These are phyloP conservation scores for Neogobius melanostomus DNA, from an alignment of 2,113 vertebrate genomes.

Conservation along the genomic window DNA sequence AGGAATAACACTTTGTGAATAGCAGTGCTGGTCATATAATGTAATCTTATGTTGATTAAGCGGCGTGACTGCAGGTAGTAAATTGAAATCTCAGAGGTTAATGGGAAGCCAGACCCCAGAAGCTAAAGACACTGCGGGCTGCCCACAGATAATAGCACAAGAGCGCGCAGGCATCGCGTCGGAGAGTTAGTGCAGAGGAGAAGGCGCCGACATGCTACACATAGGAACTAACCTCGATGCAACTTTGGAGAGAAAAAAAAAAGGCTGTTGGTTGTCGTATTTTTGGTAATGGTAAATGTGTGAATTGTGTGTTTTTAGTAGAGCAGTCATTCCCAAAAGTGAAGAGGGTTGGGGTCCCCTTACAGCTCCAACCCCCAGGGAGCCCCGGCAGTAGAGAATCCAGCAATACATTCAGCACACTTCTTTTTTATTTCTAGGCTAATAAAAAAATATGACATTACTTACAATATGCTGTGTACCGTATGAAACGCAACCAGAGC, in stretches of 20 bases:
- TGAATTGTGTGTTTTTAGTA: no score
- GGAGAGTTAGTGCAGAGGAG: conserved; percentile 38
- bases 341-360: no score
- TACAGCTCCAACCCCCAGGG: no score
- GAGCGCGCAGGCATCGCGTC: conserved; percentile 41
- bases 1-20: conserved; percentile 37
- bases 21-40: conserved; percentile 34
- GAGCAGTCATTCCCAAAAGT: no score
- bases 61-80: conserved; percentile 54
- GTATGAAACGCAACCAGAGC: no score
- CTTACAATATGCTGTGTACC: no score
- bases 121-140: conserved; percentile 47
- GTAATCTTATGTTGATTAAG: conserved; percentile 68
- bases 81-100: conserved; percentile 73
- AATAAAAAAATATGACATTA: no score
- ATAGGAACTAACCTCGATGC: conserved; percentile 26
- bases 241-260: conserved; percentile 4
- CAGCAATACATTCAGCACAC: no score
- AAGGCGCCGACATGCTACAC: conserved; percentile 15
- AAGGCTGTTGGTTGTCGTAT: no score
- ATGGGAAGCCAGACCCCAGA: conserved; percentile 66
- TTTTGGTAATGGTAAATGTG: no score
- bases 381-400: no score
- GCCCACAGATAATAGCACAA: conserved; percentile 49
- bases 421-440: no score